These are phyloP conservation scores for Epicampocera succincta DNA, from an alignment of 2,888 invertebrate genomes.

Conservation along the genomic window DNA sequence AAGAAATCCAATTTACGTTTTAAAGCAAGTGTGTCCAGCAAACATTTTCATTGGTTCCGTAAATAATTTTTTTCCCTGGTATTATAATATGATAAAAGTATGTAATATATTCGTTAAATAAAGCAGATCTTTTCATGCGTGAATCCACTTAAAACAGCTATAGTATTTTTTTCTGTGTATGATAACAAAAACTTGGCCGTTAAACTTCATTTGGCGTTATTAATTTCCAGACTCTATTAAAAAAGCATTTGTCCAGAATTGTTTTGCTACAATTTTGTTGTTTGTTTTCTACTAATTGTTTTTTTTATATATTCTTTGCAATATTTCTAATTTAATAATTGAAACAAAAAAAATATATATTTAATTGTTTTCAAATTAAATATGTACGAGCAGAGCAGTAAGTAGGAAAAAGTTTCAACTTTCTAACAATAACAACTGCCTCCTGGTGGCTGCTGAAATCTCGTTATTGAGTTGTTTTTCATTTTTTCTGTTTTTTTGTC, in stretches of 20 bases:
- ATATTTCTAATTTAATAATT: constrained; percentile 41
- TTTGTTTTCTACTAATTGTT: constrained; percentile 34
- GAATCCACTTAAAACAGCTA: no score
- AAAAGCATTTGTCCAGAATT: constrained; percentile 12
- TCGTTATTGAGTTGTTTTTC: neutral
- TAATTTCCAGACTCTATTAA: constrained; percentile 8
- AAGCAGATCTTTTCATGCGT: no score
- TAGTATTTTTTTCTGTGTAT: no score
- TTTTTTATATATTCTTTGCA: constrained; percentile 20
- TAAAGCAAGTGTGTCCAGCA: no score
- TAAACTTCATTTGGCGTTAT: constrained; percentile 40
- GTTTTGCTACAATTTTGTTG: constrained; percentile 16
- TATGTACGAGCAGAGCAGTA: neutral
- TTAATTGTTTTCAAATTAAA: constrained; percentile 57
- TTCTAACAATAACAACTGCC: constrained; percentile 53
- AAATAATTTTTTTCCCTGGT: no score
- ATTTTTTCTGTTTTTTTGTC: constrained; percentile 3
- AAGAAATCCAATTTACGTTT: no score
- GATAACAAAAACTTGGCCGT: constrained; percentile 33
- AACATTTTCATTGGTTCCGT: no score
- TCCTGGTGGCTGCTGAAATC: constrained; percentile 27
- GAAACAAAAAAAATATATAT: constrained; percentile 41
- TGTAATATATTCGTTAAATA: no score
- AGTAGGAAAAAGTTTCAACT: constrained; percentile 31
- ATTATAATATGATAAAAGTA: no score